Percentiles rank a stretch among this genome's conserved stretches.
Evolutionary conservation across 2,797 vertebrate genomes (phyloP).

Genomic region (Chanos chanos): DNA sequence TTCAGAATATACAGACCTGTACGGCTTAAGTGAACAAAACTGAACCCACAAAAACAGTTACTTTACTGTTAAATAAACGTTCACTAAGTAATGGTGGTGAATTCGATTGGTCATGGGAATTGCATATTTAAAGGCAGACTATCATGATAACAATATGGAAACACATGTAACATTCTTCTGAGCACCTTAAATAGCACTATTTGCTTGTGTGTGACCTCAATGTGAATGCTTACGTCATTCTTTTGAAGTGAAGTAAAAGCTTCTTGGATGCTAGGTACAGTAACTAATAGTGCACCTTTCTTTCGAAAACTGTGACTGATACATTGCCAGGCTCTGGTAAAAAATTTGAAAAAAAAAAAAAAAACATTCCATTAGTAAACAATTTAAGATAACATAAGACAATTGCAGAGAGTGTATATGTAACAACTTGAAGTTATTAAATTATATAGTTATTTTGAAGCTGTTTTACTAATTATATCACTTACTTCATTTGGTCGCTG

Average conservation of each 20-base stretch:
- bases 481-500: conserved; percentile 80
- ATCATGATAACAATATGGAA: not conserved
- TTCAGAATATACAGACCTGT: not conserved
- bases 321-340: conserved; percentile 81
- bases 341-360: not conserved
- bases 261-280: conserved; percentile 82
- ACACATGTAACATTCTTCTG: too few species aligned
- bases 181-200: not conserved
- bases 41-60: too few species aligned
- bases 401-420: too few species aligned
- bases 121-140: not conserved
- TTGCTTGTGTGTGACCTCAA: too few species aligned
- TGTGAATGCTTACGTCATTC: conserved; percentile 40
- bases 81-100: too few species aligned
- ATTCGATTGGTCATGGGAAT: too few species aligned
- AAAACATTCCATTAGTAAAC: not conserved
- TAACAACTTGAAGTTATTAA: too few species aligned
- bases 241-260: conserved; percentile 78
- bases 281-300: conserved; percentile 79
- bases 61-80: too few species aligned
- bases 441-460: too few species aligned
- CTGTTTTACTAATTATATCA: conserved; percentile 1
- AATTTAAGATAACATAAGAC: not conserved
- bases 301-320: conserved; percentile 76
- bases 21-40: not conserved